These are phyloP conservation scores for Perizoma flavofasciatum DNA, from an alignment of 2,888 invertebrate species.

Conservation along the genomic window DNA sequence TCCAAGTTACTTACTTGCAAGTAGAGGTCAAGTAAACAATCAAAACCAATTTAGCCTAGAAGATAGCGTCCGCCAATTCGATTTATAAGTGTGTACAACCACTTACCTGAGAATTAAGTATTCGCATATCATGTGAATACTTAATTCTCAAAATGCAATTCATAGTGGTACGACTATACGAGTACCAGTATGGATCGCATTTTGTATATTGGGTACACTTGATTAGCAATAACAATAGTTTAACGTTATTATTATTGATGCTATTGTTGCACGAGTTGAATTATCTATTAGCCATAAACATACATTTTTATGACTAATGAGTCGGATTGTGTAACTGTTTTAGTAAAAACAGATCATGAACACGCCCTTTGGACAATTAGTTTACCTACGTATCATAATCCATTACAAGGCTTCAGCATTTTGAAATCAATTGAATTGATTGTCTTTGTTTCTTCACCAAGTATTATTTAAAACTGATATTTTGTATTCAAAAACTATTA, in stretches of 20 bases:
- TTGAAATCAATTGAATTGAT: conserved; percentile 37
- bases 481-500: no score
- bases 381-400: conserved; percentile 42
- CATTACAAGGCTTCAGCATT: conserved; percentile 40
- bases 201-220: no score
- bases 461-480: background rate
- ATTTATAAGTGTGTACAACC: background rate
- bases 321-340: conserved; percentile 23
- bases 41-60: background rate
- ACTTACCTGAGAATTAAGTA: background rate
- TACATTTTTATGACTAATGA: conserved; percentile 19
- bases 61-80: background rate
- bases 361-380: conserved; percentile 45
- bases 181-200: no score
- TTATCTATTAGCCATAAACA: conserved; percentile 20
- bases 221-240: conserved; percentile 1
- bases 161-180: no score
- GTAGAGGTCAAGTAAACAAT: conserved; percentile 2
- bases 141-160: no score
- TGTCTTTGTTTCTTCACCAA: conserved; percentile 31
- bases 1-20: background rate
- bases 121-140: background rate
- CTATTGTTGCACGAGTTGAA: conserved; percentile 9
- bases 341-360: conserved; percentile 42
- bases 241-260: conserved; percentile 6